phyloP scores from a whole-genome alignment of 1,140 invertebrate species.

The Drusus annulatus region DNA sequence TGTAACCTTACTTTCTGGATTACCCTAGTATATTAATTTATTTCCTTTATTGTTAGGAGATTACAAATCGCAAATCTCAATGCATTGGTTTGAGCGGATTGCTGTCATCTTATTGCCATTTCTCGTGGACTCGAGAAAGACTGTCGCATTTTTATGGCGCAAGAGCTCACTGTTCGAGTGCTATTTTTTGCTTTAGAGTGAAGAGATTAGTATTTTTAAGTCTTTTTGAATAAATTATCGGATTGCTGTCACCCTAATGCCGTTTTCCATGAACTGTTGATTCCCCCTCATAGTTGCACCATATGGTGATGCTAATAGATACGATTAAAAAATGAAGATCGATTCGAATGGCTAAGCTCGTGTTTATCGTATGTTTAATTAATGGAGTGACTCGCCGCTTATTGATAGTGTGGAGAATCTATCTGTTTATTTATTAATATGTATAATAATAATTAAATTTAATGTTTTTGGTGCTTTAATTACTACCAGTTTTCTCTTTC shows the following conservation, averaged over 20 bases:
- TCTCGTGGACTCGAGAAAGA: no score
- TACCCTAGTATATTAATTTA: no score
- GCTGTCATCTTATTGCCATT: no score
- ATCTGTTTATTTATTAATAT: constrained; percentile 13
- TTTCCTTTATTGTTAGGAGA: no score
- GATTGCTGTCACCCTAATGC: not conserved
- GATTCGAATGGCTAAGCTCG: not conserved
- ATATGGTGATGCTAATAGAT: not conserved
- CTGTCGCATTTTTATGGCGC: no score
- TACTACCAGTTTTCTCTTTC: not conserved
- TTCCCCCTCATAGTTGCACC: not conserved
- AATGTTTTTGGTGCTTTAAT: not conserved
- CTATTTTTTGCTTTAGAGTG: no score
- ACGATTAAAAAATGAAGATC: not conserved
- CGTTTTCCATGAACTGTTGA: not conserved
- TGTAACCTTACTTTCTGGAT: no score
- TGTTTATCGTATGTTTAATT: not conserved
- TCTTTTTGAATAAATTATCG: no score
- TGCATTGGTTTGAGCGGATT: no score
- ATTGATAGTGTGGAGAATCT: not conserved
- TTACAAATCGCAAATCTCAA: no score
- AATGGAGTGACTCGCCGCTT: not conserved
- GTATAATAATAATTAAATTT: constrained; percentile 3
- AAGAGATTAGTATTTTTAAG: no score
- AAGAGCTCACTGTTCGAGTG: no score